These are phyloP conservation scores for Metellina segmentata DNA, from an alignment of 2,888 invertebrate genomes.

Conservation along the genomic window DNA sequence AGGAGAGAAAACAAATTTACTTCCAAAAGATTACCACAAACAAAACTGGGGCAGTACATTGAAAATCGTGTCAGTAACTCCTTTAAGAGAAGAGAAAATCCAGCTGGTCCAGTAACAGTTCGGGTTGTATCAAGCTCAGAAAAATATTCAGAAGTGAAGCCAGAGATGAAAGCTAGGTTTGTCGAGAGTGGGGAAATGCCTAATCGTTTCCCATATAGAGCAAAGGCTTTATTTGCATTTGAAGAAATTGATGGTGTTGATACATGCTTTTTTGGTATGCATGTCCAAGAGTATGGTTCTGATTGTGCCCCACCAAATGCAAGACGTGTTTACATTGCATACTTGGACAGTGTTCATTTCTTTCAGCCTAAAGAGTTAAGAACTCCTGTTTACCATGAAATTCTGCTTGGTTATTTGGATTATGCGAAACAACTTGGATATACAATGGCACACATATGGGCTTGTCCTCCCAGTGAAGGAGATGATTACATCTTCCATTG, in stretches of 20 bases:
- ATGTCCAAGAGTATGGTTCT: constrained; percentile 99
- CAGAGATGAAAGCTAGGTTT: constrained; percentile 92
- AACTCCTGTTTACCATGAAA: constrained; percentile 99
- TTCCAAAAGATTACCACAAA: constrained; percentile 91
- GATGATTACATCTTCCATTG: constrained; percentile 99
- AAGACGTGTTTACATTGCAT: constrained; percentile 97
- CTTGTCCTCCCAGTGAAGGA: constrained; percentile 99
- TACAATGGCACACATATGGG: constrained; percentile 99
- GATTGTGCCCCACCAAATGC: constrained; percentile 97
- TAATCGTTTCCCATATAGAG: constrained; percentile 96
- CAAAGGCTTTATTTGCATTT: constrained; percentile 99
- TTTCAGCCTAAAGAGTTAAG: constrained; percentile 98
- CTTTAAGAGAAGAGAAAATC: constrained; percentile 92
- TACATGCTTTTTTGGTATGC: constrained; percentile 99
- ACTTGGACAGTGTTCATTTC: constrained; percentile 99
- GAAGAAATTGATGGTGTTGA: constrained; percentile 99
- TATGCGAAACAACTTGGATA: constrained; percentile 98
- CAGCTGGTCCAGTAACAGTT: constrained; percentile 98
- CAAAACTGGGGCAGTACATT: constrained; percentile 97
- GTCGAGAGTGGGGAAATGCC: constrained; percentile 92
- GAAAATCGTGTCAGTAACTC: constrained; percentile 99
- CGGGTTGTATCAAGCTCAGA: constrained; percentile 98
- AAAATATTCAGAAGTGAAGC: constrained; percentile 99
- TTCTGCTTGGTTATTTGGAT: constrained; percentile 98
- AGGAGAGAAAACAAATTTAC: constrained; percentile 98